Evolutionary conservation across 2,888 invertebrate genomes (phyloP).

Genomic region (Loripinus fragilis): DNA sequence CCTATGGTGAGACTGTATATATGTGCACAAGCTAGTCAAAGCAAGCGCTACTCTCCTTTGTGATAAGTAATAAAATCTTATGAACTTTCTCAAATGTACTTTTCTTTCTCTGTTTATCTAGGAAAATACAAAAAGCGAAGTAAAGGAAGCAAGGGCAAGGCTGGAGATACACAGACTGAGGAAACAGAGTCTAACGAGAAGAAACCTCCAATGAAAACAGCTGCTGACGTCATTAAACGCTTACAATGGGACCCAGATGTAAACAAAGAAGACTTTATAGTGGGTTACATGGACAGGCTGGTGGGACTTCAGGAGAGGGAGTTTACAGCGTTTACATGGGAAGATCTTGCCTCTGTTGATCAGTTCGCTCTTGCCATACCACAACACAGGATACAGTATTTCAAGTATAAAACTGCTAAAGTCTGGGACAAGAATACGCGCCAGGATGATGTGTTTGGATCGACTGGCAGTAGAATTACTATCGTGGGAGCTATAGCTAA

Average conservation of each 20-base stretch:
- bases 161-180: slow-evolving; percentile 32
- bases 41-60: too few species aligned
- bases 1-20: too few species aligned
- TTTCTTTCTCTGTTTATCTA: background rate
- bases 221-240: slow-evolving; percentile 84
- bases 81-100: too few species aligned
- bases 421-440: slow-evolving; percentile 84
- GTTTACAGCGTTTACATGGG: slow-evolving; percentile 84
- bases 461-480: slow-evolving; percentile 77
- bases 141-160: slow-evolving; percentile 15
- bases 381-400: slow-evolving; percentile 84
- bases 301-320: slow-evolving; percentile 83
- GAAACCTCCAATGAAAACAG: slow-evolving; percentile 84
- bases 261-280: slow-evolving; percentile 79
- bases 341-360: slow-evolving; percentile 83
- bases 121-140: background rate
- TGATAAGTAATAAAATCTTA: too few species aligned
- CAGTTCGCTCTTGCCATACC: slow-evolving; percentile 83
- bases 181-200: slow-evolving; percentile 67
- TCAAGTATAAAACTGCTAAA: slow-evolving; percentile 83
- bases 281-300: slow-evolving; percentile 84
- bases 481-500: slow-evolving; percentile 76
- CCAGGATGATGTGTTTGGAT: slow-evolving; percentile 84
- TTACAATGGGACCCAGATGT: slow-evolving; percentile 84
- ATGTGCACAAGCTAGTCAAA: too few species aligned